phyloP scores from a whole-genome alignment of 2,888 invertebrate species.

The Phoenoteleia sp. region DNA sequence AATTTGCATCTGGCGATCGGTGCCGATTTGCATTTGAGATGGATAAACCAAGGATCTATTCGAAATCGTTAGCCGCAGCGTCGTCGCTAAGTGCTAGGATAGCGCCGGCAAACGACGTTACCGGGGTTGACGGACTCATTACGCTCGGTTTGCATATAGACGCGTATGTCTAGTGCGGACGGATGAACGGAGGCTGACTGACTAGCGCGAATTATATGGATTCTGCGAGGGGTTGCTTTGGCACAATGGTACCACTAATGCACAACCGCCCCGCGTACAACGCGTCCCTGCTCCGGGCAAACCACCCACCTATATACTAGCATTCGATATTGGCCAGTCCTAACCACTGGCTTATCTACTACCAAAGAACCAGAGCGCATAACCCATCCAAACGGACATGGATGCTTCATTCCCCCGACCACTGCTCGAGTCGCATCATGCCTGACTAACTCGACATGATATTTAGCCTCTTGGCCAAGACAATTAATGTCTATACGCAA shows the following conservation, averaged over 20 bases:
- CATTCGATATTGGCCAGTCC: conserved; percentile 84
- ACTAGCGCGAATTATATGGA: conserved; percentile 85
- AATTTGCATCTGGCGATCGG: conserved; percentile 74
- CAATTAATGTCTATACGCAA: conserved; percentile 68
- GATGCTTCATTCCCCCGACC: conserved; percentile 63
- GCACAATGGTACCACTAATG: conserved; percentile 86
- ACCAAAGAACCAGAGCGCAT: conserved; percentile 76
- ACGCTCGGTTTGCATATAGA: conserved; percentile 86
- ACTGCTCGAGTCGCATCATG: conserved; percentile 62
- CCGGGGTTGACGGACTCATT: conserved; percentile 86
- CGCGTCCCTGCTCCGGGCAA: conserved; percentile 77
- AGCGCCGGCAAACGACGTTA: conserved; percentile 85
- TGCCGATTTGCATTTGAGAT: conserved; percentile 82
- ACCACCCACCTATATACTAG: conserved; percentile 82
- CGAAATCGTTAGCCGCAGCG: conserved; percentile 81
- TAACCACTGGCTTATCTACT: conserved; percentile 82
- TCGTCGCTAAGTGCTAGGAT: conserved; percentile 84
- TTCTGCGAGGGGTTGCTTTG: conserved; percentile 81
- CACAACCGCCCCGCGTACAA: conserved; percentile 81
- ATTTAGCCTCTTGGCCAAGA: conserved; percentile 73
- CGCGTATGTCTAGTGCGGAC: conserved; percentile 76
- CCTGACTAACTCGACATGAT: conserved; percentile 71
- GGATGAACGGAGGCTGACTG: conserved; percentile 80
- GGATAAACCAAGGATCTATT: conserved; percentile 80
- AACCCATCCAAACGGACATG: conserved; percentile 68